Conservation (phyloP, 2,888 invertebrate genomes). For the Cynaeus angustus region DNA sequence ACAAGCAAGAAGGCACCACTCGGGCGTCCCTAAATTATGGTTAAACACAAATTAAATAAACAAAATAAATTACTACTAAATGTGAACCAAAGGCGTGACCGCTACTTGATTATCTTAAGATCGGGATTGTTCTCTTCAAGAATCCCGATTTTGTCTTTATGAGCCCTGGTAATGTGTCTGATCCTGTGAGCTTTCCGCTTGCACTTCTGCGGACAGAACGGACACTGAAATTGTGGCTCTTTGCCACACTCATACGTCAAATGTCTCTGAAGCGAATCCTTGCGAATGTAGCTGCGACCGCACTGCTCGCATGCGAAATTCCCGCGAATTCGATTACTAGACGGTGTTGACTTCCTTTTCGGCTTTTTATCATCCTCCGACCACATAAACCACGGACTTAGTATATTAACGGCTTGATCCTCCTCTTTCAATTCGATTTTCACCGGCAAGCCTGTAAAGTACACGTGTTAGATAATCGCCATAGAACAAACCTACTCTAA, state of each 20-base stretch:
- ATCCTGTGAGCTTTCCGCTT: slow-evolving; percentile 79
- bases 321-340: slow-evolving; percentile 71
- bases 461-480: slow-evolving; percentile 34
- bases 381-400: slow-evolving; percentile 54
- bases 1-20: slow-evolving; percentile 25
- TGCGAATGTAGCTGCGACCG: slow-evolving; percentile 85
- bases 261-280: slow-evolving; percentile 85
- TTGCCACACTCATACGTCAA: slow-evolving; percentile 85
- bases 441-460: slow-evolving; percentile 63
- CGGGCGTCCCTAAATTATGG: slow-evolving; percentile 24
- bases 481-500: slow-evolving; percentile 14
- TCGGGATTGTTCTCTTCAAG: slow-evolving; percentile 72
- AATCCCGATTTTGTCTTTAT: slow-evolving; percentile 72
- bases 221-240: slow-evolving; percentile 81
- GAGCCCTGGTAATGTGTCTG: slow-evolving; percentile 74
- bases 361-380: slow-evolving; percentile 50
- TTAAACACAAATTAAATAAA: slow-evolving; percentile 30
- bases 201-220: slow-evolving; percentile 80
- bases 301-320: slow-evolving; percentile 79
- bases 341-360: slow-evolving; percentile 62
- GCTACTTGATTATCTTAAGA: slow-evolving; percentile 52
- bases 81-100: not conserved
- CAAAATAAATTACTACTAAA: slow-evolving; percentile 41
- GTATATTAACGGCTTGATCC: slow-evolving; percentile 45
- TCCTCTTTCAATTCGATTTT: slow-evolving; percentile 65